phyloP scores from a whole-genome alignment of 2,797 vertebrate species.

The Darevskia nairensis region DNA sequence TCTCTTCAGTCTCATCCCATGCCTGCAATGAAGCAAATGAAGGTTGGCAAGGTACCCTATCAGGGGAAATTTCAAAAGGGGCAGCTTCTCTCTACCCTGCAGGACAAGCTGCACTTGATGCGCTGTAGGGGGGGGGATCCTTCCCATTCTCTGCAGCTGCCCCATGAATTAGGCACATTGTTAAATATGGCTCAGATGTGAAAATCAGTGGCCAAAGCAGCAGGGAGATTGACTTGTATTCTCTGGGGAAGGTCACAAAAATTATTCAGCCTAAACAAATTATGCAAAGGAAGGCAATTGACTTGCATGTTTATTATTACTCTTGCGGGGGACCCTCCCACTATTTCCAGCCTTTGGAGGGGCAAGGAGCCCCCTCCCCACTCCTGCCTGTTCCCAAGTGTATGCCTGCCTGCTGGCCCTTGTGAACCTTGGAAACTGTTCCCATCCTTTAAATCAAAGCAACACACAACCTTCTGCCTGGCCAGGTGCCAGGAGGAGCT shows the following conservation, averaged over 20 bases:
- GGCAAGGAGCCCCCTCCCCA: background rate
- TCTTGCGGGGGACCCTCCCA: background rate
- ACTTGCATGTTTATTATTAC: background rate
- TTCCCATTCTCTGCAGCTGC: too few species aligned
- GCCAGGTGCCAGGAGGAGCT: too few species aligned
- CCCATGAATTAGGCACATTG: background rate
- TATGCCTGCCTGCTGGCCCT: too few species aligned
- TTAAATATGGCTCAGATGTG: background rate
- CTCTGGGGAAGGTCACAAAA: background rate
- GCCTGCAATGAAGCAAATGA: background rate
- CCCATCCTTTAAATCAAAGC: too few species aligned
- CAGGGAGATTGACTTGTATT: background rate
- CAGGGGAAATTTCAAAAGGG: background rate
- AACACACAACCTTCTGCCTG: too few species aligned
- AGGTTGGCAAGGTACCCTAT: background rate
- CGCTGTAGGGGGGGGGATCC: background rate
- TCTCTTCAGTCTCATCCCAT: background rate
- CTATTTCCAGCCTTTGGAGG: too few species aligned
- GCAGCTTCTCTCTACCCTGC: background rate
- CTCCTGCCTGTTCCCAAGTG: too few species aligned
- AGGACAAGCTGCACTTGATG: background rate
- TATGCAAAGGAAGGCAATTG: background rate
- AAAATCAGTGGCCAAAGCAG: background rate
- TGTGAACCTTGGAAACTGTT: too few species aligned
- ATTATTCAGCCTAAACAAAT: constrained; percentile 5